Conservation (phyloP, 2,888 invertebrate species). For the Rhimphoctona megacephalus region DNA sequence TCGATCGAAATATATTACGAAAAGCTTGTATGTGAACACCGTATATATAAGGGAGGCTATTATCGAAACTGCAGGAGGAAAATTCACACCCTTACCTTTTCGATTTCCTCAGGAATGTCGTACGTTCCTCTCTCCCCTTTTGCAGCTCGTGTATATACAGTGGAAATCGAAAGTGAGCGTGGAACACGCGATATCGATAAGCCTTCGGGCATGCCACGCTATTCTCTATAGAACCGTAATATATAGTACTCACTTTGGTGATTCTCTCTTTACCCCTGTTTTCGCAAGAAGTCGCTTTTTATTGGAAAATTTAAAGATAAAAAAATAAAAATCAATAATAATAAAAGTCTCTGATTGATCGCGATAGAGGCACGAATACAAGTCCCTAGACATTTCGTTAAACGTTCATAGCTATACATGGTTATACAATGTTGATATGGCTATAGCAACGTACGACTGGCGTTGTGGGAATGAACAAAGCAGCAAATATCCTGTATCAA, state of each 20-base stretch:
- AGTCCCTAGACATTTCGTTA: slow-evolving; percentile 9
- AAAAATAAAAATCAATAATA: slow-evolving; percentile 15
- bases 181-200: slow-evolving; percentile 57
- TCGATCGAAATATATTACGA: slow-evolving; percentile 34
- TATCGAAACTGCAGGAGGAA: slow-evolving; percentile 49
- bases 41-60: slow-evolving; percentile 14
- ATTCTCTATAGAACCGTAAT: slow-evolving; percentile 6
- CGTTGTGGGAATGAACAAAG: neutral
- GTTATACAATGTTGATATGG: neutral
- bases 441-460: neutral
- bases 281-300: slow-evolving; percentile 25
- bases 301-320: neutral
- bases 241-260: neutral
- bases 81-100: slow-evolving; percentile 51
- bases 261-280: slow-evolving; percentile 18
- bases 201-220: neutral
- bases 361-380: neutral
- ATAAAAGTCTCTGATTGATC: slow-evolving; percentile 12
- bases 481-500: slow-evolving; percentile 1
- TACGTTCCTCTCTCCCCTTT: neutral
- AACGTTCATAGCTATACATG: neutral
- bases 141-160: slow-evolving; percentile 8
- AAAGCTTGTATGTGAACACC: slow-evolving; percentile 16
- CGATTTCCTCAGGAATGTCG: slow-evolving; percentile 42
- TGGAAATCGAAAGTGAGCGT: slow-evolving; percentile 51